Evolutionary conservation across 2,888 invertebrate species (phyloP), one percentile per base, ranked within the genome.

Genomic region (Lithophane socia): DNA sequence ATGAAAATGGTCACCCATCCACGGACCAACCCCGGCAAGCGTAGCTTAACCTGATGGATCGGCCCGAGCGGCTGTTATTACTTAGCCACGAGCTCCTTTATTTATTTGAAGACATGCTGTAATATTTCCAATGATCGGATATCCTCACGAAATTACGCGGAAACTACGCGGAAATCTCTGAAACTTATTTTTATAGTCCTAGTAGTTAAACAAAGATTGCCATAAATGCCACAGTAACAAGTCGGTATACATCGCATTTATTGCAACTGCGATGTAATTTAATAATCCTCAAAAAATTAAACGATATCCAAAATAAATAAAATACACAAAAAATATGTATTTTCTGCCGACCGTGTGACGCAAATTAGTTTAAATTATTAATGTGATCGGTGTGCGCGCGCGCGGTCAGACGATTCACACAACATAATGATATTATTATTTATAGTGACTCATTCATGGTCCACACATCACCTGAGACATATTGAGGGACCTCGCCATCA

Each of bases 361-460:
- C 84, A 86, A 83, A 88, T 84, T 83, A 85, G 73, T 70, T 81
- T 76, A 75, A 77, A 87, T 83, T 88, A 86, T 85, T 75, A 82
- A 87, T 80, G 75, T 63, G 72, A 60, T 60, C 61, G 49, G 37
- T 16, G 77, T 72, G 77, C 66, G 77, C 68, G 42, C 29, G 75
- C 79, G 75, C 67, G 58, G 24, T 37, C 47, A 66, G 37, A 64
- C 78, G 73, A 68, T 76, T 69, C 74, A 70, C 73, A 64, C 76
- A 84, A 73, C 58, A 60, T 37, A 37, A 37, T 37, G 37, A 37
- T 76, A 70, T 74, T 75, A 77, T 76, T 84, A 82, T 79, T 80
- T 63, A 66, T 77, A 61, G 67, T 81, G 85, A 85, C n/a, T 87
- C 83, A 81, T 81, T 70, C 77, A 73, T 75, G 73, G 47, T 66